Base-by-base conservation (phyloP, 2,888 invertebrate genomes). In the Drosophila eohydei region DNA sequence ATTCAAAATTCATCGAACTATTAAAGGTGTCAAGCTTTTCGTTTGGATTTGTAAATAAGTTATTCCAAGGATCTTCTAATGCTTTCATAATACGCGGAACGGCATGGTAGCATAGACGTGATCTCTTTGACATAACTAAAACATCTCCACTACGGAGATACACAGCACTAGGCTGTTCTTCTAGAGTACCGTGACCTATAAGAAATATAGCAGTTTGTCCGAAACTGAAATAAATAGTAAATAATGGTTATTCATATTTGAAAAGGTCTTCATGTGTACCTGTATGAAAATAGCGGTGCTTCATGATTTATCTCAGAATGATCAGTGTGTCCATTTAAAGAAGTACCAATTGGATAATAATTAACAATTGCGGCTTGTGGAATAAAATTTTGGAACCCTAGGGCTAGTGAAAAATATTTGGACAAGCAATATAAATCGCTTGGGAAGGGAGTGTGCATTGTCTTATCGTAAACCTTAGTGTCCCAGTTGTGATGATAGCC, bases 401-500 rank as follows among this genome's bases (percentile, higher is more conserved):
- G 90, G 28, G 93, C 92, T 40, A 91, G 80, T 0, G 96, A 95
- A 61, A 98, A 93, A 63, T 95, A 94, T 88, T 94, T 93, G 54
- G 95, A 95, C 66, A 98, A 91, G 32, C 93, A 92, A 2, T 93
- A 93, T 61, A 98, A 93, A 84, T 98, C 97, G 14, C 89, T 75
- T 0, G 98, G 98, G 92, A 98, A 97, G 11, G 92, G 89, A 54
- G 95, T 94, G 91, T 94, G 95, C 71, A 94, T 94, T 6, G 94
- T 92, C 92, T 97, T 97, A 64, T 94, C 94, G 90, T 97, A 97
- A 12, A 95, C 95, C 94, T 99, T 99, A 60, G 97, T 97, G 88
- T 98, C 96, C 99, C 99, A 99, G 92, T 99, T 96, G 93, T 99
- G 98, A 93, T 99, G 99, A 92, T 98, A 99, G 14, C 99, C 99